phyloP scores from a whole-genome alignment of 2,113 vertebrate genomes.

The Ctenodactylus gundi region DNA sequence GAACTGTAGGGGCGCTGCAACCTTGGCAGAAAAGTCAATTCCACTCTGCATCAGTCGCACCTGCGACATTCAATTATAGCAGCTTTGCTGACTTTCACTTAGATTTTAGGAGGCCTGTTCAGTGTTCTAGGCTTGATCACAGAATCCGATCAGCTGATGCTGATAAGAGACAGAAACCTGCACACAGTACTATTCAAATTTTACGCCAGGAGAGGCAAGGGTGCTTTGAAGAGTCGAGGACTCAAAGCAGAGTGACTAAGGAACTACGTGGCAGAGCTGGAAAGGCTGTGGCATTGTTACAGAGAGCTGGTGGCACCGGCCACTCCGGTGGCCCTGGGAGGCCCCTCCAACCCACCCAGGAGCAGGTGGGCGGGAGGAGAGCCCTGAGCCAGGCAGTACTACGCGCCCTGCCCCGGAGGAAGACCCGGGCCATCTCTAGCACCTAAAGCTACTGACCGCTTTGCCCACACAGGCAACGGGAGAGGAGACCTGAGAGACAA shows the following conservation, averaged over 20 bases:
- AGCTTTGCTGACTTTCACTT: background rate
- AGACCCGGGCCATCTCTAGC: background rate
- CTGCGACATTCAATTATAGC: background rate
- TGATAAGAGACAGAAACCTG: background rate
- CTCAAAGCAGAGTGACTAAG: too few species aligned
- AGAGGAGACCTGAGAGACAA: background rate
- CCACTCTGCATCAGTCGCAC: background rate
- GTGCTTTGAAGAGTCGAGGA: background rate
- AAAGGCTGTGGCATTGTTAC: background rate
- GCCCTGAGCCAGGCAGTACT: background rate
- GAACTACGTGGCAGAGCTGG: background rate
- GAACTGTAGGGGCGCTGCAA: background rate
- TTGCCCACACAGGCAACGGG: background rate
- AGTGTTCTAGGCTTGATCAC: background rate
- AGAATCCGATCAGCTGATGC: background rate
- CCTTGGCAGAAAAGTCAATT: background rate
- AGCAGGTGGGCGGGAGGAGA: rapidly evolving
- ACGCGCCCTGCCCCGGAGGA: background rate
- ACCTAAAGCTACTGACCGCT: too few species aligned
- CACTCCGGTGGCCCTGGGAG: background rate
- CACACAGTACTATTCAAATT: background rate
- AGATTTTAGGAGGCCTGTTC: background rate
- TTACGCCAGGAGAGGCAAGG: background rate
- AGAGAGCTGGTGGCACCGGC: background rate
- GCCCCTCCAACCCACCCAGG: background rate